phyloP scores from a whole-genome alignment of 1,140 invertebrate species.

The Apis mellifera region Amel_HAv3.1 CM009931.2:18085501-18086000 shows the following conservation, averaged over 20 bases:
- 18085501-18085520: neutral
- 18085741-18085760: neutral
- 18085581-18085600: conserved; percentile 41
- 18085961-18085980: neutral
- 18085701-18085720: neutral
- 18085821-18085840: neutral
- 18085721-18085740: neutral
- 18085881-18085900: too few species aligned
- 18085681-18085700: conserved; percentile 27
- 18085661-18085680: conserved; percentile 10
- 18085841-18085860: conserved; percentile 1
- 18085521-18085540: conserved; percentile 12
- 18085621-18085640: too few species aligned
- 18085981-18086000: conserved; percentile 2
- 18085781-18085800: neutral
- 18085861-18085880: neutral
- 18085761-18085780: neutral
- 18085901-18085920: neutral
- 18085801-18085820: neutral
- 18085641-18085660: neutral
- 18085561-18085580: neutral
- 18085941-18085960: neutral
- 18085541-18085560: conserved; percentile 37
- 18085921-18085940: neutral
- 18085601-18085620: too few species aligned